Percentiles rank a stretch among this genome's conserved stretches.
These are phyloP conservation scores for Agonum fuliginosum DNA, from an alignment of 2,888 invertebrate species.

Conservation along the genomic window DNA sequence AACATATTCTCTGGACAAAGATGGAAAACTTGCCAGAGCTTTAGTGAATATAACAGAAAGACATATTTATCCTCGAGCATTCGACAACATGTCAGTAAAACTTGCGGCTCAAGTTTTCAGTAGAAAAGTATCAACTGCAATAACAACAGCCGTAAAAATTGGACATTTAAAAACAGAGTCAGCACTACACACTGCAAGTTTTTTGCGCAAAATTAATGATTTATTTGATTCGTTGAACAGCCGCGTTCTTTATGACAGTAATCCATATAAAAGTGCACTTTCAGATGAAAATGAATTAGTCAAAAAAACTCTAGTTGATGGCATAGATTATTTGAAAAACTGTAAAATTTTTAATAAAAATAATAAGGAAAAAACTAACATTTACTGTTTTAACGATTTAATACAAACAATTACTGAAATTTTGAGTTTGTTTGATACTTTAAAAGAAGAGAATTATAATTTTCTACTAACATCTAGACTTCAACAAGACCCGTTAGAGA, in stretches of 20 bases:
- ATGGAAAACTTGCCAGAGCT: too few relatives aligned
- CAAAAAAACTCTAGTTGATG: constrained; percentile 61
- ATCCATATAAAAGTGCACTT: constrained; percentile 39
- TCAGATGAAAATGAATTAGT: constrained; percentile 56
- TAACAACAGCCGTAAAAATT: too few relatives aligned
- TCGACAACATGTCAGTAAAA: too few relatives aligned
- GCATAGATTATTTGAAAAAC: not conserved
- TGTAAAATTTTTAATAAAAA: constrained; percentile 57
- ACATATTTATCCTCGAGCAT: too few relatives aligned
- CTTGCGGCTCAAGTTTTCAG: too few relatives aligned
- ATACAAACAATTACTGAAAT: constrained; percentile 63
- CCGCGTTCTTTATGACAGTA: not conserved
- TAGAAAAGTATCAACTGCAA: too few relatives aligned
- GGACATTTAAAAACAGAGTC: constrained; percentile 3
- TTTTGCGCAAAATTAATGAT: constrained; percentile 37
- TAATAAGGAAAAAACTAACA: constrained; percentile 61
- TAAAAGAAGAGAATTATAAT: constrained; percentile 58
- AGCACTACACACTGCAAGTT: constrained; percentile 28
- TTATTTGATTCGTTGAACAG: constrained; percentile 57
- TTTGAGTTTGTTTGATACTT: constrained; percentile 62
- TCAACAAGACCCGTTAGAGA: constrained; percentile 63
- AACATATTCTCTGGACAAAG: too few relatives aligned
- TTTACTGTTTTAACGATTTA: constrained; percentile 64
- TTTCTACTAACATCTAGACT: constrained; percentile 61
- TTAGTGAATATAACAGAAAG: too few relatives aligned